Evolutionary conservation across 1,140 invertebrate species (phyloP).

Genomic region (Meloidogyne hapla): DNA sequence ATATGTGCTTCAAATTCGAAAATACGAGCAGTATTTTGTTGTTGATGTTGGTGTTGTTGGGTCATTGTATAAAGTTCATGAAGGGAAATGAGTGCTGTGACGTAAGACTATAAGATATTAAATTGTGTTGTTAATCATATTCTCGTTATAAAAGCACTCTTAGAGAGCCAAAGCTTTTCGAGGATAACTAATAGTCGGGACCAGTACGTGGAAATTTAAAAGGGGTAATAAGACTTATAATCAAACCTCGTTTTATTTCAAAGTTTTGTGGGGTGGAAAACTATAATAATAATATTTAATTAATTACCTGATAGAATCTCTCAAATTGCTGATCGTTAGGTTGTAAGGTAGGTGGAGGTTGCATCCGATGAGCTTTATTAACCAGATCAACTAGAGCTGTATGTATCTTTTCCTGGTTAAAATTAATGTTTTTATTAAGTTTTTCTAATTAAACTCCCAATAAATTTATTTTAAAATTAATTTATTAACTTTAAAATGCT

Average conservation of each 20-base stretch:
- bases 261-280: no score
- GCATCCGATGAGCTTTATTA: constrained; percentile 52
- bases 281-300: not conserved
- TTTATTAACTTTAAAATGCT: constrained; percentile 34
- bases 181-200: no score
- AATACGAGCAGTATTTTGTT: constrained; percentile 9
- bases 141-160: no score
- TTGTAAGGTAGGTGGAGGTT: constrained; percentile 41
- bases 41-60: constrained; percentile 40
- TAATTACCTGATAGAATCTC: constrained; percentile 44
- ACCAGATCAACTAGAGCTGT: constrained; percentile 44
- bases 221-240: no score
- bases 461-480: not conserved
- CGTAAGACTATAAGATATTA: constrained; percentile 36
- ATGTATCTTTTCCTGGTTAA: constrained; percentile 42
- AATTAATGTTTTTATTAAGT: no score
- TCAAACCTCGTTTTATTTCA: no score
- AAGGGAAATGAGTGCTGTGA: constrained; percentile 45
- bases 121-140: not conserved
- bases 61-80: constrained; percentile 48
- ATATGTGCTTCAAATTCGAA: constrained; percentile 49
- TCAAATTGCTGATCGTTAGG: constrained; percentile 40
- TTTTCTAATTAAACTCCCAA: not conserved
- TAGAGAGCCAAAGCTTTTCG: no score
- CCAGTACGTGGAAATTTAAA: no score